Evolutionary conservation across 2,888 invertebrate genomes (phyloP).

Genomic region (Phengaris alcon): DNA sequence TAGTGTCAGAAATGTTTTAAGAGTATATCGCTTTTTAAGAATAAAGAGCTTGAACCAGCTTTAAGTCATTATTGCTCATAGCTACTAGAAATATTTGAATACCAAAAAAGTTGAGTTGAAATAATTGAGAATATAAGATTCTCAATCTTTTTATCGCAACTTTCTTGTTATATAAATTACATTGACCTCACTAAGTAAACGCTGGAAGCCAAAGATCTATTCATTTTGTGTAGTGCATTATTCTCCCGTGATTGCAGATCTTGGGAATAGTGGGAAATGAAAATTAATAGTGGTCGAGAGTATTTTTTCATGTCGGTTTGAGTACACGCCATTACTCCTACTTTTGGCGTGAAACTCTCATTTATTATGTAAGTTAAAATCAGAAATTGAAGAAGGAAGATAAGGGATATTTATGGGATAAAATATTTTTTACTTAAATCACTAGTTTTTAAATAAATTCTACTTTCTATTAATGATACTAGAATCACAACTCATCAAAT

Average conservation of each 20-base stretch:
- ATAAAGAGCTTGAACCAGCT: too few species aligned
- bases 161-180: background rate
- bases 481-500: too few species aligned
- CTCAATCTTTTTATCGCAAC: too few species aligned
- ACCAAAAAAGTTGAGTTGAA: too few species aligned
- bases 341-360: conserved; percentile 71
- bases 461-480: background rate
- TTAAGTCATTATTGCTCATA: too few species aligned
- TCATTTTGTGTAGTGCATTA: conserved; percentile 38
- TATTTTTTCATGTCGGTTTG: conserved; percentile 78
- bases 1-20: background rate
- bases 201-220: conserved; percentile 36
- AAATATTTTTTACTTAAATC: background rate
- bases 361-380: conserved; percentile 71
- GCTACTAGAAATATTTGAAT: too few species aligned
- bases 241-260: conserved; percentile 69
- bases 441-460: background rate
- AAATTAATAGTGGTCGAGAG: conserved; percentile 74
- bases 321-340: conserved; percentile 76
- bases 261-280: conserved; percentile 71
- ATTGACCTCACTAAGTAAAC: conserved; percentile 37
- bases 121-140: too few species aligned
- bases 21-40: too few species aligned
- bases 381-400: conserved; percentile 43
- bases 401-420: conserved; percentile 3